These are phyloP conservation scores for Zootoca vivipara DNA, from an alignment of 2,113 vertebrate genomes.

Conservation along the genomic window DNA sequence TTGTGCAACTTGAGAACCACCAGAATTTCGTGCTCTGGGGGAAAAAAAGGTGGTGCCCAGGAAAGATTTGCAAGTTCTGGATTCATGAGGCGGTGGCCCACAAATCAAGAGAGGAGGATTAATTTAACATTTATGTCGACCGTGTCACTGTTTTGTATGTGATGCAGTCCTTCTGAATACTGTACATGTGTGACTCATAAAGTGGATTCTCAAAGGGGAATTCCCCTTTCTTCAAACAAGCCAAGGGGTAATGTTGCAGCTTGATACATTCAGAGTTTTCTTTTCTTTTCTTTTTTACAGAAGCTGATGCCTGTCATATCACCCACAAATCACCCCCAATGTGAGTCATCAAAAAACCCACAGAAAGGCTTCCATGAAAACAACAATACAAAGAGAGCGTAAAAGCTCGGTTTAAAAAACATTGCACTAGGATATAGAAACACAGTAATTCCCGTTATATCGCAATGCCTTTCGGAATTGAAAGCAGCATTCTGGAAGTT, in stretches of 20 bases:
- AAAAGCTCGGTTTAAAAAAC: slow-evolving; percentile 54
- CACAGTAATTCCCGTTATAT: slow-evolving; percentile 18
- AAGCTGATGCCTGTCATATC: slow-evolving; percentile 28
- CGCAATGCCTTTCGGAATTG: slow-evolving; percentile 50
- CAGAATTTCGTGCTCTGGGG: background rate
- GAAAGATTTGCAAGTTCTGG: background rate
- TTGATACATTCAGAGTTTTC: slow-evolving; percentile 26
- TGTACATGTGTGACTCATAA: background rate
- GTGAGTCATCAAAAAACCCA: slow-evolving; percentile 59
- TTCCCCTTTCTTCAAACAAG: background rate
- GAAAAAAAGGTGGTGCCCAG: background rate
- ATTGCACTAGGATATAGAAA: slow-evolving; percentile 44
- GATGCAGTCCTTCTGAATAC: slow-evolving; percentile 1
- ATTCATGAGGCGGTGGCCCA: background rate
- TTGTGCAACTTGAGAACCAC: background rate
- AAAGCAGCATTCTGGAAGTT: slow-evolving; percentile 60
- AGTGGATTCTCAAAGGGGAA: background rate
- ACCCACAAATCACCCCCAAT: slow-evolving; percentile 61
- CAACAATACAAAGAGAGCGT: slow-evolving; percentile 4
- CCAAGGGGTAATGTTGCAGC: slow-evolving; percentile 8
- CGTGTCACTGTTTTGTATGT: slow-evolving; percentile 2
- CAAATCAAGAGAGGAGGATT: background rate
- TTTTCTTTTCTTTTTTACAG: slow-evolving; percentile 24
- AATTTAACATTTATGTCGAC: slow-evolving; percentile 21
- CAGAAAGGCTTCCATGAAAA: slow-evolving; percentile 24